Evolutionary conservation across 2,113 vertebrate species (phyloP).

Genomic region (Argyrosomus japonicus): DNA sequence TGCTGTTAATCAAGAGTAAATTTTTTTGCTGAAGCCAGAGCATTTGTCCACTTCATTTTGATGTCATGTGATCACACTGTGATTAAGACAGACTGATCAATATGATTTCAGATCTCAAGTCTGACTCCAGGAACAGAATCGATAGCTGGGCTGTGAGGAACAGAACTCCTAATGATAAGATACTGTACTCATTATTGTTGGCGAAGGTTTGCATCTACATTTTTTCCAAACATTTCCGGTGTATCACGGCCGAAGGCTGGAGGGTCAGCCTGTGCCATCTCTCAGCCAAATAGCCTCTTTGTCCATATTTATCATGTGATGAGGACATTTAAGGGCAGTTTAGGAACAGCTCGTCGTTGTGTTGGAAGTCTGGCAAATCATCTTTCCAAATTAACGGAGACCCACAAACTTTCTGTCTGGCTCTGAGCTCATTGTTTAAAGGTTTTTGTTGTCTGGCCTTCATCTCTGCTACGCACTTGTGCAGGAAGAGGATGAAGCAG

Average conservation of each 20-base stretch:
- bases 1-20: background rate
- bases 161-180: background rate
- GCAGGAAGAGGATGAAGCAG: slow-evolving; percentile 54
- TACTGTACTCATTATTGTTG: background rate
- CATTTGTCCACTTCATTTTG: background rate
- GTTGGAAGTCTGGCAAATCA: slow-evolving; percentile 19
- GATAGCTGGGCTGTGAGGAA: background rate
- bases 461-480: slow-evolving; percentile 6
- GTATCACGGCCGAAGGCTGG: background rate
- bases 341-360: slow-evolving; percentile 3
- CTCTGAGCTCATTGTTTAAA: slow-evolving; percentile 50
- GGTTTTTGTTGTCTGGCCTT: slow-evolving; percentile 43
- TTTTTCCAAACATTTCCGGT: background rate
- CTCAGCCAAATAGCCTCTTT: slow-evolving; percentile 15
- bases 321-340: slow-evolving; percentile 15
- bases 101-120: background rate
- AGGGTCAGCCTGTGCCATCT: background rate
- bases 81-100: slow-evolving; percentile 2
- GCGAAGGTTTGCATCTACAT: background rate
- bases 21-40: no score
- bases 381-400: slow-evolving; percentile 20
- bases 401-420: background rate
- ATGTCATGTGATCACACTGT: background rate
- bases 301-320: slow-evolving; percentile 24
- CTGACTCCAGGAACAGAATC: background rate